phyloP scores from a whole-genome alignment of 2,797 vertebrate genomes.

The Oreortyx pictus region DNA sequence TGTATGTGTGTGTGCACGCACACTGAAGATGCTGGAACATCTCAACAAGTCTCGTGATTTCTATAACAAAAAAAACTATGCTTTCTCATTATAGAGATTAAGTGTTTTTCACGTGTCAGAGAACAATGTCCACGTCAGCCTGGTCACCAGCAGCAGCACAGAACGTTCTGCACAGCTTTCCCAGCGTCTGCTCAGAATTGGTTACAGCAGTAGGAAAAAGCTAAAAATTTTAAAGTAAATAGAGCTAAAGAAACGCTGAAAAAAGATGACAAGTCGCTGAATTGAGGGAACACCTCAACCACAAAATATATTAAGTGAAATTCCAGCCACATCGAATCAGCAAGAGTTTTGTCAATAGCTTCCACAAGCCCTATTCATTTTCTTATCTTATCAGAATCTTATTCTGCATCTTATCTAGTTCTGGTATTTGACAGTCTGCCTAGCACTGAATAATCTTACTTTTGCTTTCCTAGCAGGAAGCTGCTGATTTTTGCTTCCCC shows the following conservation, averaged over 20 bases:
- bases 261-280: neutral
- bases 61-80: neutral
- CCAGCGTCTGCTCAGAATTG: neutral
- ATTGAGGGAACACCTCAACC: neutral
- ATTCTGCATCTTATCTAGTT: neutral
- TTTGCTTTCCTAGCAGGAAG: neutral
- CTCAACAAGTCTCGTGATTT: neutral
- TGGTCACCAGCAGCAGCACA: neutral
- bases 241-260: neutral
- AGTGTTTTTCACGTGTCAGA: neutral
- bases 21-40: neutral
- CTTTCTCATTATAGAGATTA: neutral
- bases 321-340: neutral
- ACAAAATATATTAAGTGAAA: neutral
- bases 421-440: neutral
- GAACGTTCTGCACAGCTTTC: fast-evolving
- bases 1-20: too few relatives aligned
- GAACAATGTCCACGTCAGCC: neutral
- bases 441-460: neutral
- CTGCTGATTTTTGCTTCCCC: neutral
- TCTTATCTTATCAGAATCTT: neutral
- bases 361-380: neutral
- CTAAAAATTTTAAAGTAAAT: neutral
- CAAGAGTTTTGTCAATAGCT: neutral
- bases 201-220: neutral